phyloP scores from a whole-genome alignment of 1,140 invertebrate species.

The Lutraria rhynchaena region DNA sequence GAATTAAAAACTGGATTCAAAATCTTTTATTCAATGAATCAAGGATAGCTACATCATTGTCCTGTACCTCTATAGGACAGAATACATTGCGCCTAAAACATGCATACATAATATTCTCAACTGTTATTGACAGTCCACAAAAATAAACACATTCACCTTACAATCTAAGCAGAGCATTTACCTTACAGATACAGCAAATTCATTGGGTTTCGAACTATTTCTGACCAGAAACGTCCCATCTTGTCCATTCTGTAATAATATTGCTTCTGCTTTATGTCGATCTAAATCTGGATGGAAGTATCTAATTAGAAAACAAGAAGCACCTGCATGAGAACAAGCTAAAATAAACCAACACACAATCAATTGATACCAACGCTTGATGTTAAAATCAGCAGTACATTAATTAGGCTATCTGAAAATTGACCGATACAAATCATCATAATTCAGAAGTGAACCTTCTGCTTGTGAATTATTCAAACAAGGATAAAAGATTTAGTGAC shows the following conservation, averaged over 20 bases:
- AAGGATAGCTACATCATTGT: no score
- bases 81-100: no score
- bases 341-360: neutral
- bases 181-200: constrained; percentile 77
- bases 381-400: neutral
- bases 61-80: no score
- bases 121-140: no score
- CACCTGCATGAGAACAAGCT: neutral
- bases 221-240: constrained; percentile 77
- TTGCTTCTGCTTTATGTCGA: constrained; percentile 76
- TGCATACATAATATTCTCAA: no score
- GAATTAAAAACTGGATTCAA: no score
- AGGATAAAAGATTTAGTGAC: neutral
- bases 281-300: constrained; percentile 73
- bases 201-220: constrained; percentile 72
- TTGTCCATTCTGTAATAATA: constrained; percentile 76
- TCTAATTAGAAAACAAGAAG: constrained; percentile 19
- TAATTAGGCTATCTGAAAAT: neutral
- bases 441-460: neutral
- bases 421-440: neutral
- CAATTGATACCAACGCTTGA: neutral
- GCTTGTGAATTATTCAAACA: neutral
- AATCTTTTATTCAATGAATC: no score
- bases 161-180: constrained; percentile 15
- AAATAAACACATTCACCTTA: no score